Evolutionary conservation across 2,888 invertebrate genomes (phyloP), one percentile per base, ranked within the genome.

Genomic region (Machimus atricapillus): DNA sequence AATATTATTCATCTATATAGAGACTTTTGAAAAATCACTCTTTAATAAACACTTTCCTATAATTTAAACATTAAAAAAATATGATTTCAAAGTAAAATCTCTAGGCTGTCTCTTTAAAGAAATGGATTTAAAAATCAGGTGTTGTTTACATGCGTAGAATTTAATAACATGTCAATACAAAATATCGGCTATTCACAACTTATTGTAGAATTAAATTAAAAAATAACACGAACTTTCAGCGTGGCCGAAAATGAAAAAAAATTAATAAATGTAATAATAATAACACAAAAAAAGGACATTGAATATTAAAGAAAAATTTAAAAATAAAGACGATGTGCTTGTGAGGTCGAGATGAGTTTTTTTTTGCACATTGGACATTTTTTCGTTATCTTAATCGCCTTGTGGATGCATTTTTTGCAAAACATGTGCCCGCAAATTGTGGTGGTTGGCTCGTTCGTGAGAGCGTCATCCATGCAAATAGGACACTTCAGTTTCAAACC

Each of bases 391-490:
- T 86, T 86, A 0, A 90, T 87, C 7, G 89, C 87, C 8, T 85
- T 73, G 8, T 9, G 12, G 1, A 90, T 89, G 40, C 90, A 90
- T 1, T 19, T 27, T 3, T 87, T 74, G 37, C 90, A 90, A 74
- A 89, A 90, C 9, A 90, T 88, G 52, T 90, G 90, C 0, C 90
- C 90, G 40, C 90, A 90, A 9, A 87, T 66, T 1, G 89, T 89
- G 12, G 89, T 88, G 0, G 40, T 78, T 1, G 89, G 89, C 23
- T 86, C 40, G 1, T 87, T 86, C 23, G 83, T 87, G 0, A 79
- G 0, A 0, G 86, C 85, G 0, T 66, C 77, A 2, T 89, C 89
- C 86, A 89, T 88, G 43, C 90, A 90, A 40, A 90, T 87, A 9
- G 89, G 73, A 52, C 90, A 90, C 1, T 12, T 83, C 0, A 89